Conservation (phyloP, 2,113 vertebrate genomes). For the Sciurus niger region DNA sequence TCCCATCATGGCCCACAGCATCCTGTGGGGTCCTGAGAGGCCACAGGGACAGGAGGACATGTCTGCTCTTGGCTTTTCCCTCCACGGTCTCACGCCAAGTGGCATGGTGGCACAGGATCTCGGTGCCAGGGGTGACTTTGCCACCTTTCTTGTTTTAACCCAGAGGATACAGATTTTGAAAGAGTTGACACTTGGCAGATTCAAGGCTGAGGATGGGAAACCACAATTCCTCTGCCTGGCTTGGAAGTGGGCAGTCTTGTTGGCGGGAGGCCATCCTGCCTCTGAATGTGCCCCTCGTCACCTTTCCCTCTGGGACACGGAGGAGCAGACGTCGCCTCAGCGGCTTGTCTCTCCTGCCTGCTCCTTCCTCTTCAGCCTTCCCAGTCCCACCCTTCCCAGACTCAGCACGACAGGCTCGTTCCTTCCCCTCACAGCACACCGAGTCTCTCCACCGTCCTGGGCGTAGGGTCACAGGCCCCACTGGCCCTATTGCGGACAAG, state of each 20-base stretch:
- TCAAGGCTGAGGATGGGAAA: background rate
- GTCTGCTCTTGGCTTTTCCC: slow-evolving; percentile 6
- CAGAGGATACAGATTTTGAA: background rate
- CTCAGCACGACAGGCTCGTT: background rate
- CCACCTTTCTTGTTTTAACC: slow-evolving; percentile 3
- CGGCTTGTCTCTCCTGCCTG: background rate
- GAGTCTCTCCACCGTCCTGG: background rate
- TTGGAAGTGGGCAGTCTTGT: background rate
- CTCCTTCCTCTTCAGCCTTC: background rate
- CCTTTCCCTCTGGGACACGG: background rate
- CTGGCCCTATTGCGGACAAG: background rate
- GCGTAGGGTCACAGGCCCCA: accelerated
- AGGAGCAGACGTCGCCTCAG: background rate
- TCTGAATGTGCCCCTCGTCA: background rate
- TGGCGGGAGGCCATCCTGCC: background rate
- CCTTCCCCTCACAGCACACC: background rate
- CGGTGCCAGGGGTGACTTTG: background rate
- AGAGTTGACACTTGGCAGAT: background rate
- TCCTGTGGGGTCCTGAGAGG: background rate
- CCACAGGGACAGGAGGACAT: background rate
- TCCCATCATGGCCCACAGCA: background rate
- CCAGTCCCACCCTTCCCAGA: background rate
- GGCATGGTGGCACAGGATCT: background rate
- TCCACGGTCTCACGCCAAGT: background rate
- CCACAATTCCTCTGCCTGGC: background rate